Conservation (phyloP, 92 coral and sea anemone genomes). For the Anthopleura xanthogrammica region DNA sequence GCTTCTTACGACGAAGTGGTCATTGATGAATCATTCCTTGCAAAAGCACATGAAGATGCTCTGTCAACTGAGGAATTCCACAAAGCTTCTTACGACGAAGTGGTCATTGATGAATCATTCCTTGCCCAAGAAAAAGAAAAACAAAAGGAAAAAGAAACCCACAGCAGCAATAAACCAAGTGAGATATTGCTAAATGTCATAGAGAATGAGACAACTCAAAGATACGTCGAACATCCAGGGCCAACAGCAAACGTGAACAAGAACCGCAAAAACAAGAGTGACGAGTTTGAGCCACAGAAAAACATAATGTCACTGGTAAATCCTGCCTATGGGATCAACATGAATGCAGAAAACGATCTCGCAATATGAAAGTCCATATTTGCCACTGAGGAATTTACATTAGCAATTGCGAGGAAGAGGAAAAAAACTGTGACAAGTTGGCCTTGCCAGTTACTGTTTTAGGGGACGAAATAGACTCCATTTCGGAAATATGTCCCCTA, state of each 20-base stretch:
- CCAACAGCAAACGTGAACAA: not conserved
- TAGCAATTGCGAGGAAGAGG: too few relatives aligned
- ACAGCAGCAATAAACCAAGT: not conserved
- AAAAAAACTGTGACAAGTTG: too few relatives aligned
- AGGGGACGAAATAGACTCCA: too few relatives aligned
- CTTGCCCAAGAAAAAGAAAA: not conserved
- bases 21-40: not conserved
- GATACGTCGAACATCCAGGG: constrained; percentile 4
- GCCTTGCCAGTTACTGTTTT: too few relatives aligned
- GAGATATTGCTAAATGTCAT: not conserved
- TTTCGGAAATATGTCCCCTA: too few relatives aligned
- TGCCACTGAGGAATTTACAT: too few relatives aligned
- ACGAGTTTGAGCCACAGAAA: not conserved
- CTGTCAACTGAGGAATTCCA: too few relatives aligned
- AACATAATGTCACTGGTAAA: not conserved
- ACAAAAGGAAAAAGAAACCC: not conserved
- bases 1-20: constrained; percentile 35
- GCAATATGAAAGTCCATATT: too few relatives aligned
- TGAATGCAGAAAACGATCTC: too few relatives aligned
- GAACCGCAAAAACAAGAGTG: not conserved
- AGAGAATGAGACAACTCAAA: not conserved
- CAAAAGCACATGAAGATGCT: too few relatives aligned
- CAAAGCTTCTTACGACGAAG: too few relatives aligned
- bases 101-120: not conserved
- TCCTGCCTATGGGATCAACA: not conserved